Conservation (phyloP, 2,113 vertebrate genomes). For the Hemibagrus wyckioides region DNA sequence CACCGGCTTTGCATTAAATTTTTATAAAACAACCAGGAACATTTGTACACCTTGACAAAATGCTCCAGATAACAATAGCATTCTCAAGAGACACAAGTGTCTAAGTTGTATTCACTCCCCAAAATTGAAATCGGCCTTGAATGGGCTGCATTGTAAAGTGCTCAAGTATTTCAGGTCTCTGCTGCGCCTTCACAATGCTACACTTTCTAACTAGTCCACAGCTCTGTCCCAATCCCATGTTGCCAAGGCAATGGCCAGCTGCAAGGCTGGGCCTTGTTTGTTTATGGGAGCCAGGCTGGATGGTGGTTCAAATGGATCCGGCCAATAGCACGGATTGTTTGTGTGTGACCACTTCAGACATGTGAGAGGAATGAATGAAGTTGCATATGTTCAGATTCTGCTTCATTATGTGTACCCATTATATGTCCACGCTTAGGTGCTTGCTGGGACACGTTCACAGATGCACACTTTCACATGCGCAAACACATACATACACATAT, state of each 20-base stretch:
- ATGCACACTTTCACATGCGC: slow-evolving; percentile 20
- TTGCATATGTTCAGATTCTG: slow-evolving; percentile 55
- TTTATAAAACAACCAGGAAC: slow-evolving; percentile 45
- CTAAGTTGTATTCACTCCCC: slow-evolving; percentile 54
- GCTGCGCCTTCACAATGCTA: slow-evolving; percentile 65
- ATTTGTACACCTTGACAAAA: slow-evolving; percentile 50
- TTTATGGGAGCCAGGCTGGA: slow-evolving; percentile 74
- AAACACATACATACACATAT: slow-evolving; percentile 41
- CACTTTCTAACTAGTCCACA: slow-evolving; percentile 71
- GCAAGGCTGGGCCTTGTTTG: slow-evolving; percentile 73
- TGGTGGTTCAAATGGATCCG: slow-evolving; percentile 71
- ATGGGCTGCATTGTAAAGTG: slow-evolving; percentile 57
- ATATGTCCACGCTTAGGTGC: slow-evolving; percentile 41
- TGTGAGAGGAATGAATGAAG: slow-evolving; percentile 55
- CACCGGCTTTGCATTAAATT: slow-evolving; percentile 25
- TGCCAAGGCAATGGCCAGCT: slow-evolving; percentile 80
- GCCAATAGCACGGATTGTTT: slow-evolving; percentile 67
- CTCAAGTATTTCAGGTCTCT: slow-evolving; percentile 60
- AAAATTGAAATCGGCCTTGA: slow-evolving; percentile 55
- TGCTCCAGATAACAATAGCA: slow-evolving; percentile 57
- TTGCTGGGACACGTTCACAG: slow-evolving; percentile 28
- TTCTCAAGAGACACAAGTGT: slow-evolving; percentile 54
- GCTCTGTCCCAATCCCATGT: slow-evolving; percentile 70
- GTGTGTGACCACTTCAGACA: slow-evolving; percentile 57
- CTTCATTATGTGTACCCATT: slow-evolving; percentile 38